Evolutionary conservation across 1,140 invertebrate genomes (phyloP).

Genomic region (Drosophila navojoa): DNA sequence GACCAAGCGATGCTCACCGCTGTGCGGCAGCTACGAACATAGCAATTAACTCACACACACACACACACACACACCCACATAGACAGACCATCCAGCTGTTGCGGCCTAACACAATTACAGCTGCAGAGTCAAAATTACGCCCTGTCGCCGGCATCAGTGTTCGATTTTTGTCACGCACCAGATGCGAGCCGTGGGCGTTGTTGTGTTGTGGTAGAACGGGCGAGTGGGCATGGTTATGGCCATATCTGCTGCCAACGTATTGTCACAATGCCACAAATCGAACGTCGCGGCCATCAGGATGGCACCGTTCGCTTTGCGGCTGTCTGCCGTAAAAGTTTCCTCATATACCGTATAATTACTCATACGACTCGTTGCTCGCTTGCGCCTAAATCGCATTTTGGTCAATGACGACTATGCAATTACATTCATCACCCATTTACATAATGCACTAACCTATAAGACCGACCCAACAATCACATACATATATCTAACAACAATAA

Average conservation of each 20-base stretch:
- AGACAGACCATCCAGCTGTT: slow-evolving; percentile 8
- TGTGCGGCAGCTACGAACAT: slow-evolving; percentile 42
- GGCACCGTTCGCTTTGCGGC: slow-evolving; percentile 24
- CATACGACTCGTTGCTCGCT: slow-evolving; percentile 37
- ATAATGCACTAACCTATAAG: neutral
- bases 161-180: slow-evolving; percentile 66
- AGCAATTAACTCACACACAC: slow-evolving; percentile 60
- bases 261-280: slow-evolving; percentile 63
- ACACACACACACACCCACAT: slow-evolving; percentile 13
- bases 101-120: slow-evolving; percentile 66
- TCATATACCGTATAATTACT: slow-evolving; percentile 42
- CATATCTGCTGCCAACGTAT: slow-evolving; percentile 18
- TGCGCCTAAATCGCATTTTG: slow-evolving; percentile 27
- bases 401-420: slow-evolving; percentile 11
- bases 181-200: slow-evolving; percentile 6
- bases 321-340: slow-evolving; percentile 20
- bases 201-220: neutral
- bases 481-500: no score
- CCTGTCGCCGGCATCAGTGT: slow-evolving; percentile 54
- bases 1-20: neutral
- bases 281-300: slow-evolving; percentile 32
- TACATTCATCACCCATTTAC: slow-evolving; percentile 4
- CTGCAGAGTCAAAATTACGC: slow-evolving; percentile 54
- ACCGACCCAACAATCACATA: neutral
- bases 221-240: neutral